These are phyloP conservation scores for Galeopsomyia nigrocyanea DNA, from an alignment of 2,888 invertebrate species.

Conservation along the genomic window DNA sequence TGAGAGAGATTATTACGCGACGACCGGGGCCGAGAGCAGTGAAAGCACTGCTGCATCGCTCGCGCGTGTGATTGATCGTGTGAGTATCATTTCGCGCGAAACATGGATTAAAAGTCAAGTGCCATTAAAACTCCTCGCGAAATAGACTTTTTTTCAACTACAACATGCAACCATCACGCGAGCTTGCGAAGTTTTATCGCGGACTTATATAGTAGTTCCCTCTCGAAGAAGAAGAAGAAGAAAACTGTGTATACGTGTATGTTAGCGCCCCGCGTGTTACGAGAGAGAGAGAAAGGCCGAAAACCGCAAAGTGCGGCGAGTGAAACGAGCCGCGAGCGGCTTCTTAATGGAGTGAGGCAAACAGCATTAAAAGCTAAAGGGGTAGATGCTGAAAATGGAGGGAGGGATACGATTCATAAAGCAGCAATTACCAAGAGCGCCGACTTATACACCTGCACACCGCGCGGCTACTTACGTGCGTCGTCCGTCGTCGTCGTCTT, in stretches of 20 bases:
- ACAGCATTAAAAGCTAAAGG: conserved; percentile 59
- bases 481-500: not conserved
- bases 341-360: conserved; percentile 66
- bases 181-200: no score
- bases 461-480: not conserved
- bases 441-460: conserved; percentile 3
- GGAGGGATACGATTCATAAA: conserved; percentile 67
- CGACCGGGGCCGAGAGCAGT: no score
- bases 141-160: no score
- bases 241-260: conserved; percentile 54
- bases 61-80: no score
- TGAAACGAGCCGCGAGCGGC: conserved; percentile 65
- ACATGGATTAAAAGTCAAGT: no score
- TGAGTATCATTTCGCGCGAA: no score
- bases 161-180: no score
- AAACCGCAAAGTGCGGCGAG: conserved; percentile 62
- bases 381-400: conserved; percentile 34
- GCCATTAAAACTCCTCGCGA: no score
- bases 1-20: no score
- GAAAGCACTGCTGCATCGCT: no score
- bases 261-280: conserved; percentile 51
- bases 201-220: no score
- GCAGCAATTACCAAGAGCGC: conserved; percentile 64
- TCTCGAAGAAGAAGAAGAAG: no score
- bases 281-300: conserved; percentile 17